Percentiles rank a stretch among this genome's conserved stretches.
Conservation (phyloP, 2,888 invertebrate genomes). For the Drosophila cognata region DNA sequence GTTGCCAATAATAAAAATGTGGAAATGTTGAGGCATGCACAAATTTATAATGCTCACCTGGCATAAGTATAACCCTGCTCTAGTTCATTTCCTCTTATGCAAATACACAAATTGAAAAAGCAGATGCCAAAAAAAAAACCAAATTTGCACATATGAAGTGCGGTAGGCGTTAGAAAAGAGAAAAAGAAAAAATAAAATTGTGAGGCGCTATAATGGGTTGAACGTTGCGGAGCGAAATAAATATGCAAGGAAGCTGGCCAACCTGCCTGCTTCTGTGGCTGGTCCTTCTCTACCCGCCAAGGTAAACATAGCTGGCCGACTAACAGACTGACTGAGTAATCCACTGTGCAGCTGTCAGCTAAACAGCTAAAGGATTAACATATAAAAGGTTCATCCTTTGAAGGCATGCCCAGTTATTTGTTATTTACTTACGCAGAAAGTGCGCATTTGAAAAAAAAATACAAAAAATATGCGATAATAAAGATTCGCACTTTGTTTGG, state of each 20-base stretch:
- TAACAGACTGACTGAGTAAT: slow-evolving; percentile 45
- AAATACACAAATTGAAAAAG: slow-evolving; percentile 56
- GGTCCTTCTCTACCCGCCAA: slow-evolving; percentile 1
- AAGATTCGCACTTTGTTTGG: slow-evolving; percentile 67
- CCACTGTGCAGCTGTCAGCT: slow-evolving; percentile 36
- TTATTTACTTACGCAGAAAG: slow-evolving; percentile 54
- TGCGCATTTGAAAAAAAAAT: slow-evolving; percentile 27
- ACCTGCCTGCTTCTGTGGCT: slow-evolving; percentile 12
- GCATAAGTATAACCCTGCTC: slow-evolving; percentile 34
- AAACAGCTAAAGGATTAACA: slow-evolving; percentile 57
- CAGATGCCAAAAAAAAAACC: slow-evolving; percentile 11
- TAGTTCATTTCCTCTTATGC: slow-evolving; percentile 37
- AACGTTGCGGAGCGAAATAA: slow-evolving; percentile 8
- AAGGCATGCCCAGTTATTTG: slow-evolving; percentile 27
- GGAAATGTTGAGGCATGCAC: neutral
- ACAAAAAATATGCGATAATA: slow-evolving; percentile 33
- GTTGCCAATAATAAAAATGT: slow-evolving; percentile 31
- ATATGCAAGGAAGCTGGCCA: slow-evolving; percentile 7
- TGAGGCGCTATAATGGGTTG: slow-evolving; percentile 16
- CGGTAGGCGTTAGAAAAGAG: slow-evolving; percentile 22
- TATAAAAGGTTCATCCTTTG: slow-evolving; percentile 61
- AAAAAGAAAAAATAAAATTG: slow-evolving; percentile 38
- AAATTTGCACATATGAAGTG: slow-evolving; percentile 40
- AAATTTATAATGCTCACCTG: slow-evolving; percentile 28
- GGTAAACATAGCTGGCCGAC: slow-evolving; percentile 33